Conservation (phyloP, 2,888 invertebrate species). For the Napeogenes inachia region DNA sequence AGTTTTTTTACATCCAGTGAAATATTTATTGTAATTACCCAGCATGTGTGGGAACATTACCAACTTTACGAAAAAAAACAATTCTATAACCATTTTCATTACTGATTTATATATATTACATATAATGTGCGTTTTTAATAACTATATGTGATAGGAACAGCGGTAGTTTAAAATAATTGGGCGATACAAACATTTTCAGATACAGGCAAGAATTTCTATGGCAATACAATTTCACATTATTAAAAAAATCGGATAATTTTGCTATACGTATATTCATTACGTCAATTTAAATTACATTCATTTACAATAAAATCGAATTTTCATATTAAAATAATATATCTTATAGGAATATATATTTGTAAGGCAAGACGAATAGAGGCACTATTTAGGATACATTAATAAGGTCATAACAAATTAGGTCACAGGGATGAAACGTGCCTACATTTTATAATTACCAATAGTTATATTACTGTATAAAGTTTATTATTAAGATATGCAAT, state of each 20-base stretch:
- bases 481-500: neutral
- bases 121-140: neutral
- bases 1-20: neutral
- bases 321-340: constrained; percentile 8
- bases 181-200: neutral
- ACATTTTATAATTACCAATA: neutral
- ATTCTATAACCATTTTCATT: neutral
- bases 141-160: constrained; percentile 2
- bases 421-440: neutral
- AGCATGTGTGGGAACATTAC: too few relatives aligned
- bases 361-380: constrained; percentile 58
- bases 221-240: neutral
- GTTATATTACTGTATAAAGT: neutral
- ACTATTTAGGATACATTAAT: constrained; percentile 30
- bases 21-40: neutral
- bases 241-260: neutral
- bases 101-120: neutral
- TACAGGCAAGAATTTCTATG: neutral
- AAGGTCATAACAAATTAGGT: neutral
- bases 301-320: neutral
- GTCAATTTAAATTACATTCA: neutral
- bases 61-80: neutral
- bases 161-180: neutral
- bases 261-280: neutral
- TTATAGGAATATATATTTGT: constrained; percentile 31